Evolutionary conservation across 2,113 vertebrate species (phyloP).

Genomic region (Ivindomyrus marchei): DNA sequence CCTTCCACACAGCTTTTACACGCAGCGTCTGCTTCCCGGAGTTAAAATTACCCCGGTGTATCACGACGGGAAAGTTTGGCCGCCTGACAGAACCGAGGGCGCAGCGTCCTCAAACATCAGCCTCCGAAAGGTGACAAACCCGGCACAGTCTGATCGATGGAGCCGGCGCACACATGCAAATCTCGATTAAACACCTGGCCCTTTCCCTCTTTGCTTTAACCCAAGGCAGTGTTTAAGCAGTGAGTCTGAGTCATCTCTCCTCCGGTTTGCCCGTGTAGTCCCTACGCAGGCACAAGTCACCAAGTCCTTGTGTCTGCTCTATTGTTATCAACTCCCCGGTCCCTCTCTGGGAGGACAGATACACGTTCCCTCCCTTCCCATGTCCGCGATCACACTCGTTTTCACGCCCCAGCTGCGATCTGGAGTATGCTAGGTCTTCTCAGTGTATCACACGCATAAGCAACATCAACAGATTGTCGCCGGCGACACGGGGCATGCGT

Average conservation of each 20-base stretch:
- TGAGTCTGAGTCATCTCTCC: background rate
- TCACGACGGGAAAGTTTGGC: background rate
- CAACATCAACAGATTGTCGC: conserved; percentile 3
- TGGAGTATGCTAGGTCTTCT: background rate
- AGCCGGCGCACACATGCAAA: background rate
- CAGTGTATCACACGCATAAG: background rate
- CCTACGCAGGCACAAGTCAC: background rate
- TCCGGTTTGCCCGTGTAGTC: background rate
- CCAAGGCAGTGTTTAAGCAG: background rate
- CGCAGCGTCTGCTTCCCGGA: background rate
- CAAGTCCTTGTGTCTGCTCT: conserved; percentile 7
- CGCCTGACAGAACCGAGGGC: background rate
- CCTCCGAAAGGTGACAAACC: background rate
- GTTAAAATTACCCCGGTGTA: background rate
- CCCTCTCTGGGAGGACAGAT: background rate
- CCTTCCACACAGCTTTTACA: background rate
- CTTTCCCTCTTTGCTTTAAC: background rate
- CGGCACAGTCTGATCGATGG: background rate
- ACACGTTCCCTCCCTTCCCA: background rate
- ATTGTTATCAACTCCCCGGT: background rate
- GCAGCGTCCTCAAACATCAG: background rate
- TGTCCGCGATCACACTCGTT: background rate
- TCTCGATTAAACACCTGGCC: background rate
- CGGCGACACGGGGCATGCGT: background rate
- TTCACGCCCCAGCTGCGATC: background rate